Conservation (phyloP, 2,113 vertebrate species). For the Gymnobelideus leadbeateri region DNA sequence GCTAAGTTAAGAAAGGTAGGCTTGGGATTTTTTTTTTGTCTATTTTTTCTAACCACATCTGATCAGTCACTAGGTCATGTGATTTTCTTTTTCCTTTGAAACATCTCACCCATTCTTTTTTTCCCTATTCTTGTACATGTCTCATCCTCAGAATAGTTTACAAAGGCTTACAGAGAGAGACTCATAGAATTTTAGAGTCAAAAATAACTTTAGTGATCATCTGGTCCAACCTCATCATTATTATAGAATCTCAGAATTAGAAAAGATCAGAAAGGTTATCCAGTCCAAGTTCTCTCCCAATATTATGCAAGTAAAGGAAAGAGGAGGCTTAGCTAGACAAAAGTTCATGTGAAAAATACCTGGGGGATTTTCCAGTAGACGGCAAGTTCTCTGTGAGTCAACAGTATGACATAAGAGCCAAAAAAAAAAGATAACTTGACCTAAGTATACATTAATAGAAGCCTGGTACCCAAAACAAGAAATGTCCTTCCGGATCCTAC, state of each 20-base stretch:
- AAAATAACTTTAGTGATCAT: neutral
- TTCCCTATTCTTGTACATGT: neutral
- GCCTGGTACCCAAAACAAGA: neutral
- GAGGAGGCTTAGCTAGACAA: neutral
- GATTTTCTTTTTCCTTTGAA: neutral
- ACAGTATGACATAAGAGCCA: conserved; percentile 3
- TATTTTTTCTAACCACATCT: neutral
- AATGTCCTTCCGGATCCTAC: neutral
- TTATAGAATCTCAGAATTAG: neutral
- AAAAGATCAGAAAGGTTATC: neutral
- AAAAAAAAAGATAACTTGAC: neutral
- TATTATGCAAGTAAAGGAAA: neutral
- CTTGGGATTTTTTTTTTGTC: neutral
- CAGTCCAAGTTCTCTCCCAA: neutral
- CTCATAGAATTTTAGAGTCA: neutral
- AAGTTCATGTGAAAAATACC: neutral
- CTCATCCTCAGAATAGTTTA: neutral
- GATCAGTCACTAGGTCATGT: neutral
- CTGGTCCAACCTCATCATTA: neutral
- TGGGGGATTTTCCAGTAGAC: neutral
- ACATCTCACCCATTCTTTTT: neutral
- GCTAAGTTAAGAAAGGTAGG: neutral
- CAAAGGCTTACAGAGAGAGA: neutral
- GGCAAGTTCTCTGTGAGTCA: neutral
- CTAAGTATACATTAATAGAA: conserved; percentile 4